These are phyloP conservation scores for Colletes collaris DNA, from an alignment of 2,888 invertebrate genomes.

Conservation along the genomic window DNA sequence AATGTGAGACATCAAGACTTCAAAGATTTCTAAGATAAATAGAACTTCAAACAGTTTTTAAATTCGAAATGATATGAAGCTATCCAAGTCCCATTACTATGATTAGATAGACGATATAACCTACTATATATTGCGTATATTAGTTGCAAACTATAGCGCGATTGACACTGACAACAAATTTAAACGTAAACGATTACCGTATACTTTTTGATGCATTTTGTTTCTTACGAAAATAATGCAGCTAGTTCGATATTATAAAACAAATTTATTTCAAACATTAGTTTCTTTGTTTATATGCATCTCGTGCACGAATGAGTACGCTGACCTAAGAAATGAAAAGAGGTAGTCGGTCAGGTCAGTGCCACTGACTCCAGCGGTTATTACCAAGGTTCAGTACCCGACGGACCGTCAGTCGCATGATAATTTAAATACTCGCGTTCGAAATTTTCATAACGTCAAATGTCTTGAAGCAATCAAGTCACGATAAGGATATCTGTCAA, in stretches of 20 bases:
- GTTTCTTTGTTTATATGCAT: slow-evolving; percentile 15
- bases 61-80: too few relatives aligned
- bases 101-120: slow-evolving; percentile 18
- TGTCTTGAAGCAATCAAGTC: slow-evolving; percentile 26
- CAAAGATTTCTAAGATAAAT: too few relatives aligned
- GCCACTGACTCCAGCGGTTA: slow-evolving; percentile 41
- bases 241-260: neutral
- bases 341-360: slow-evolving; percentile 62
- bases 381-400: slow-evolving; percentile 41
- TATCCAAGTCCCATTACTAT: too few relatives aligned
- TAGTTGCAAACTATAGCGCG: neutral
- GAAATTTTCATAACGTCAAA: slow-evolving; percentile 14
- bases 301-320: slow-evolving; percentile 37
- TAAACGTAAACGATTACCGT: neutral
- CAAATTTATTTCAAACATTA: neutral
- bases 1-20: too few relatives aligned
- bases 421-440: slow-evolving; percentile 1
- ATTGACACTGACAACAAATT: neutral
- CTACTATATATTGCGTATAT: neutral
- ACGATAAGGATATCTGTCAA: slow-evolving; percentile 24
- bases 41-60: too few relatives aligned
- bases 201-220: slow-evolving; percentile 3
- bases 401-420: slow-evolving; percentile 4
- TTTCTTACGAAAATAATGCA: neutral
- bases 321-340: slow-evolving; percentile 47